Conservation (phyloP, 2,113 vertebrate species). For the Mesoclemmys tuberculata region DNA sequence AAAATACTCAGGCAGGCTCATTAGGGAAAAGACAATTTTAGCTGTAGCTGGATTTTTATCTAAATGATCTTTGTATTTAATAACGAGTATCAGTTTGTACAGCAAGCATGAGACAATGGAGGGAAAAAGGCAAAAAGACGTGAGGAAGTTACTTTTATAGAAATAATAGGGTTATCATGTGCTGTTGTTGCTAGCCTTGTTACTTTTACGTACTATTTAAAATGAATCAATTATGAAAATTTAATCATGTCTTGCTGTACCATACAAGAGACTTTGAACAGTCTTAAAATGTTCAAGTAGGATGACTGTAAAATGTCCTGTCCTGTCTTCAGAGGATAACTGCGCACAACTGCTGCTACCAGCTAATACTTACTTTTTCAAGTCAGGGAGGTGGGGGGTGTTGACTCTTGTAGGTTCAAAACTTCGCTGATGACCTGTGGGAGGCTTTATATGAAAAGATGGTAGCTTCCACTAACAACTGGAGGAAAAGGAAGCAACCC, state of each 20-base stretch:
- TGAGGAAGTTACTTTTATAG: conserved; percentile 46
- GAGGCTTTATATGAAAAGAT: background rate
- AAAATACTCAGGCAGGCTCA: background rate
- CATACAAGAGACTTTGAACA: conserved; percentile 18
- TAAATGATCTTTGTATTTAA: conserved; percentile 1
- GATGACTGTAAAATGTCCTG: background rate
- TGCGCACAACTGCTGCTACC: background rate
- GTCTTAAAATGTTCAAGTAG: background rate
- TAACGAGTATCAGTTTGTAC: conserved; percentile 40
- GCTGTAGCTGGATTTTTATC: background rate
- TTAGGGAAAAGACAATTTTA: background rate
- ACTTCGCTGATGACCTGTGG: background rate
- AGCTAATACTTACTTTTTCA: background rate
- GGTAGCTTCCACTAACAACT: background rate
- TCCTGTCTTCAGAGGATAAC: background rate
- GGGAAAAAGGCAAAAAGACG: conserved; percentile 37
- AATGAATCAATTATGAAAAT: conserved; percentile 33
- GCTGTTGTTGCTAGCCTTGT: conserved; percentile 39
- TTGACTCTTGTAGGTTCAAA: background rate
- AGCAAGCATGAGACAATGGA: conserved; percentile 15
- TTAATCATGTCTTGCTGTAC: conserved; percentile 32
- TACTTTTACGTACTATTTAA: background rate
- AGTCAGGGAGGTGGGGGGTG: too few species aligned
- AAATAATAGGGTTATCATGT: conserved; percentile 63
- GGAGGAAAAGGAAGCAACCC: background rate